Percentiles rank a stretch among this genome's conserved stretches.
These are phyloP conservation scores for Physocephala rufipes DNA, from an alignment of 2,888 invertebrate species.

Conservation along the genomic window DNA sequence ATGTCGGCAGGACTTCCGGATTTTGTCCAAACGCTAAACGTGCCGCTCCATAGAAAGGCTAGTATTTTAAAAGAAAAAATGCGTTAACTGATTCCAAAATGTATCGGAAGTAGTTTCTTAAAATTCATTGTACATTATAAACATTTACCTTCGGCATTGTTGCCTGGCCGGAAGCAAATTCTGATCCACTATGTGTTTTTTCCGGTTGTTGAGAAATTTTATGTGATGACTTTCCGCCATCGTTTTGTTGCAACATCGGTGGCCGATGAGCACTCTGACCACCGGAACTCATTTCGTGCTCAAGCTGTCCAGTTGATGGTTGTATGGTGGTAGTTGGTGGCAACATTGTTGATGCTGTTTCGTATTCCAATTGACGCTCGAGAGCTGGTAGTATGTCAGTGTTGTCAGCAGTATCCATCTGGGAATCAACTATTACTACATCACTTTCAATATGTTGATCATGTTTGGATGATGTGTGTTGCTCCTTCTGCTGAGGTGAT, in stretches of 20 bases:
- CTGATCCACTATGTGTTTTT: conserved; percentile 39
- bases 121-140: background rate
- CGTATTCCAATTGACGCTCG: conserved; percentile 60
- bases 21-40: conserved; percentile 68
- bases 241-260: conserved; percentile 50
- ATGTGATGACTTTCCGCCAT: conserved; percentile 49
- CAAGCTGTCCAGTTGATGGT: conserved; percentile 49
- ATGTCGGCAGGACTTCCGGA: conserved; percentile 66
- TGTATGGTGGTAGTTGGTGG: conserved; percentile 49
- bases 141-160: conserved; percentile 48
- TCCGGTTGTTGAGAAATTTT: conserved; percentile 34
- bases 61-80: conserved; percentile 30
- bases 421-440: conserved; percentile 39
- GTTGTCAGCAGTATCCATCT: conserved; percentile 46
- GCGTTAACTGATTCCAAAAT: background rate
- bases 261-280: conserved; percentile 49
- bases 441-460: conserved; percentile 17
- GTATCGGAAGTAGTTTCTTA: too few species aligned
- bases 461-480: too few species aligned
- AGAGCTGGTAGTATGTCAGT: conserved; percentile 56
- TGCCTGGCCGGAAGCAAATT: conserved; percentile 45
- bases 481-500: conserved; percentile 46
- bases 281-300: conserved; percentile 47
- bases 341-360: conserved; percentile 54
- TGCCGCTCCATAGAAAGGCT: conserved; percentile 73